Conservation (phyloP, 2,797 vertebrate genomes). For the Clarias laeviceps region DNA sequence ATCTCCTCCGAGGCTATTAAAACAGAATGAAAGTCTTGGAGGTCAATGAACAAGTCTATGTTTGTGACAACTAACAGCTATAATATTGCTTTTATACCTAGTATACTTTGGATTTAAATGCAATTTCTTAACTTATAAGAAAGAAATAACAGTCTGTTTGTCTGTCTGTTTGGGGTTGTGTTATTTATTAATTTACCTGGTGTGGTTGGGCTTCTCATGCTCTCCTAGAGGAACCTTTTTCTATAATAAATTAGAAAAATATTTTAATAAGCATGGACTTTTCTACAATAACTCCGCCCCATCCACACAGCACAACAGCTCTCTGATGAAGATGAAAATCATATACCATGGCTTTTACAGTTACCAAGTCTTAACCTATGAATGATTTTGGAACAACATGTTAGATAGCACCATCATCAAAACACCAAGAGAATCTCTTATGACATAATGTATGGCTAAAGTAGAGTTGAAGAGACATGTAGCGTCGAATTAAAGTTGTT, state of each 20-base stretch:
- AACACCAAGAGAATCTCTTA: background rate
- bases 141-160: background rate
- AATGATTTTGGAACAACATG: background rate
- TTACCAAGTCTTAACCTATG: background rate
- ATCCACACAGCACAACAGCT: background rate
- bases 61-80: background rate
- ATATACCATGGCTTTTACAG: background rate
- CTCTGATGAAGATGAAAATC: background rate
- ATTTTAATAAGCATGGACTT: background rate
- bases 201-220: background rate
- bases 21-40: constrained; percentile 48
- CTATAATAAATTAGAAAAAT: background rate
- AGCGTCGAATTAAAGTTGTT: background rate
- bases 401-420: background rate
- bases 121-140: background rate
- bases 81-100: background rate
- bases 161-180: too few relatives aligned
- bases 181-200: background rate
- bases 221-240: background rate
- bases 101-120: background rate
- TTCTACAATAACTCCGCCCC: background rate
- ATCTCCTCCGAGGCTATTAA: constrained; percentile 53
- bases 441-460: too few relatives aligned
- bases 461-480: background rate
- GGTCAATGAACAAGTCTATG: constrained; percentile 19